Percentiles rank a stretch among this genome's conserved stretches.
Evolutionary conservation across 2,888 invertebrate species (phyloP).

Genomic region (Baronia brevicornis): DNA sequence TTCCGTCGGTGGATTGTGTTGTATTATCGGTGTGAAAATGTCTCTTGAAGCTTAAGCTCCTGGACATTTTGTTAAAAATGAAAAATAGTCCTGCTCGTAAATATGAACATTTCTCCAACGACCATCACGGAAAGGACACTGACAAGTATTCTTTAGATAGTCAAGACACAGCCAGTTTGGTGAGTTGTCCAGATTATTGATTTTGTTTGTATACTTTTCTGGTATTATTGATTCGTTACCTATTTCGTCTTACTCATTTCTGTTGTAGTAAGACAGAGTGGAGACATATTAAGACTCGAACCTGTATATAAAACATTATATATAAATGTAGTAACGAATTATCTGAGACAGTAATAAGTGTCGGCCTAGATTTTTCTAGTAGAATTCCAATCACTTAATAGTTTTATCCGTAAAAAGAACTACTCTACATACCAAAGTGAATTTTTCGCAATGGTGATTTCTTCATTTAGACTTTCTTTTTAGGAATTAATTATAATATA

Average conservation of each 20-base stretch:
- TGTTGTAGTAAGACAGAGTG: constrained; percentile 11
- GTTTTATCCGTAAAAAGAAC: not conserved
- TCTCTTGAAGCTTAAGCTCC: constrained; percentile 53
- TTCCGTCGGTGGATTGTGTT: constrained; percentile 44
- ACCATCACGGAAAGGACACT: constrained; percentile 62
- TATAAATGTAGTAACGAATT: too few relatives aligned
- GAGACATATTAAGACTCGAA: too few relatives aligned
- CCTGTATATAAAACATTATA: constrained; percentile 2
- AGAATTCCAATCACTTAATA: constrained; percentile 7
- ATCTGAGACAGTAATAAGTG: too few relatives aligned
- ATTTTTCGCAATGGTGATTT: not conserved
- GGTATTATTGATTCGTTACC: constrained; percentile 55
- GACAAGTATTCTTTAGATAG: constrained; percentile 71
- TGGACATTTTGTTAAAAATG: constrained; percentile 62
- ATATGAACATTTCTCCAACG: constrained; percentile 68
- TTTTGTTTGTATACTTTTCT: constrained; percentile 60
- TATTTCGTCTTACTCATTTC: constrained; percentile 29
- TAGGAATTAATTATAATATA: not conserved
- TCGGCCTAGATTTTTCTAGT: constrained; percentile 41
- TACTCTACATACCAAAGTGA: too few relatives aligned
- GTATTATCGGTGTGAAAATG: constrained; percentile 53
- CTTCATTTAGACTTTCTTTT: not conserved
- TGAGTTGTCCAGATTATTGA: constrained; percentile 58
- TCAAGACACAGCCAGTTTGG: constrained; percentile 72
- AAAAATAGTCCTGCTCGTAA: constrained; percentile 70